Evolutionary conservation across 2,888 invertebrate species (phyloP).

Genomic region (Troides oblongomaculatus): DNA sequence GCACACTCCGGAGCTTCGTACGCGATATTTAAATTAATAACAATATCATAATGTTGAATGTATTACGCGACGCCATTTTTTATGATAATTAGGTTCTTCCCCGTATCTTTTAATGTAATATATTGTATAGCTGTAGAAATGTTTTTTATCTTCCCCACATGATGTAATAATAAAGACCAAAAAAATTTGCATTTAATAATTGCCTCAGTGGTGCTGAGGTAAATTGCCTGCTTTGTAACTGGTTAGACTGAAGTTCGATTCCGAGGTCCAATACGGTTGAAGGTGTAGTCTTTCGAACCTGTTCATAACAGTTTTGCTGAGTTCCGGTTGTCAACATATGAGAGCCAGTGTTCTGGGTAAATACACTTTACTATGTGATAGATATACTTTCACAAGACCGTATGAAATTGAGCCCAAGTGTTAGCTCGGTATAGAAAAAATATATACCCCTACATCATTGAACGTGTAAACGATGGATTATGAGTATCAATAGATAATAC

Average conservation of each 20-base stretch:
- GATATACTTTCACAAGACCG: too few relatives aligned
- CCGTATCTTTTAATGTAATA: slow-evolving; percentile 42
- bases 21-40: slow-evolving; percentile 79
- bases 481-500: neutral
- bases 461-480: neutral
- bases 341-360: too few relatives aligned
- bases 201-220: too few relatives aligned
- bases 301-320: too few relatives aligned
- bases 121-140: slow-evolving; percentile 47
- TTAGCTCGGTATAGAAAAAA: too few relatives aligned
- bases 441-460: neutral
- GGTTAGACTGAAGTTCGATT: too few relatives aligned
- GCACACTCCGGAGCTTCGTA: slow-evolving; percentile 69
- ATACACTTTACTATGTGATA: too few relatives aligned
- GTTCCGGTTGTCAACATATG: too few relatives aligned
- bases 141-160: neutral
- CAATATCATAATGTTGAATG: slow-evolving; percentile 74
- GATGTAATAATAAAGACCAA: neutral
- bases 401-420: too few relatives aligned
- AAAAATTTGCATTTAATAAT: neutral
- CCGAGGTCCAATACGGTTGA: too few relatives aligned
- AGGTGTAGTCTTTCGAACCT: too few relatives aligned
- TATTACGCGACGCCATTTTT: slow-evolving; percentile 55
- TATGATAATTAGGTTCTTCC: slow-evolving; percentile 66
- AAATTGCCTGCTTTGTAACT: too few relatives aligned